Base-by-base conservation (phyloP, 1,140 invertebrate species). In the Drepana arcuata region DNA sequence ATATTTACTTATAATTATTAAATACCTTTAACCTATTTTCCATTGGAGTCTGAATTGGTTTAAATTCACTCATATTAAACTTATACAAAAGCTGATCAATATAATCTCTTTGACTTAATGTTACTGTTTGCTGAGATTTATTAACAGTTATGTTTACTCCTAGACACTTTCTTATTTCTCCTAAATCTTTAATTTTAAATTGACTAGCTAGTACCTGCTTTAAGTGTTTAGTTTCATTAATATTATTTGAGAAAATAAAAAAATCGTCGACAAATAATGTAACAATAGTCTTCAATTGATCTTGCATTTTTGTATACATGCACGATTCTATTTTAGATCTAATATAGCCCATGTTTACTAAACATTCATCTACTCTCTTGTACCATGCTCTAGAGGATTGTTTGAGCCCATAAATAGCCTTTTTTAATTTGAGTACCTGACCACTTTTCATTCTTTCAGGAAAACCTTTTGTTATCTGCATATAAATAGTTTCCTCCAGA, bases 191-290 rank as follows among this genome's bases (percentile, higher is more conserved):
- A n/a, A n/a, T n/a, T n/a, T n/a, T 30, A 14, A 45, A 45, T 34
- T 37, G 25, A 23, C 6, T 16, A 27, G 41, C n/a, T 15, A 43
- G 27, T 10, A 28, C 9, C 31, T 33, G 2, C 15, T 43, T 43
- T 2, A 37, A 36, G n/a, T 12, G 7, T 7, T 33, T 28, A 2
- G 26, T 21, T 13, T 29, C 34, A 2, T 2, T 1, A 37, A 1
- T 18, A 25, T 40, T 40, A 30, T 56, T 45, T 25, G 24, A 56
- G 11, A 58, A 48, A 6, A 71, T 35, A 13, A 75, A 35, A 6
- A 71, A 57, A 32, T 66, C 66, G 29, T 71, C 60, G 7, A 74
- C 60, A 45, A 44, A 71, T 0, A 67, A 14, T 14, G 45, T 45
- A 16, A 61, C 24, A 35, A 59, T 38, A 18, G 49, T 47, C 14